Conservation (phyloP, 2,888 invertebrate genomes). For the Andrena bicolor region DNA sequence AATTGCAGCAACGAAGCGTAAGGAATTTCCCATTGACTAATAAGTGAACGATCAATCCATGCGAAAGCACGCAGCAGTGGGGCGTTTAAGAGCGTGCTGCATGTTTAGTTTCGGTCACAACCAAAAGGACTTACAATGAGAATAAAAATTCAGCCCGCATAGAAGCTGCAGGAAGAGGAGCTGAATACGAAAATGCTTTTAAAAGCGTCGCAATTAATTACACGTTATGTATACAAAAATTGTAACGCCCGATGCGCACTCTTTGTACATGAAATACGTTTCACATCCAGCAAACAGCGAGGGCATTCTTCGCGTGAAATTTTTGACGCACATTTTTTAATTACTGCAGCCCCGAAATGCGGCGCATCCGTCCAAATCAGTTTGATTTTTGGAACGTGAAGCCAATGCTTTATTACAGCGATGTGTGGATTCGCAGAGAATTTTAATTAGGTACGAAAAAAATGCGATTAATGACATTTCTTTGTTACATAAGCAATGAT, state of each 20-base stretch:
- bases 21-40: not conserved
- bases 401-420: too few relatives aligned
- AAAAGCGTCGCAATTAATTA: conserved; percentile 22
- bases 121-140: not conserved
- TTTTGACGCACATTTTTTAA: not conserved
- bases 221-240: not conserved
- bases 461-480: not conserved
- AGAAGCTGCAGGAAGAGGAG: conserved; percentile 10
- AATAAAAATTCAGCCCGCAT: conserved; percentile 9
- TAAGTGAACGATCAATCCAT: not conserved
- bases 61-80: not conserved
- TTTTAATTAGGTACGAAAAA: not conserved
- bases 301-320: conserved; percentile 4
- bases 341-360: not conserved
- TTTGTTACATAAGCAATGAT: too few relatives aligned
- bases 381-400: conserved; percentile 4
- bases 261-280: conserved; percentile 12
- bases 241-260: conserved; percentile 8
- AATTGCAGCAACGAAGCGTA: not conserved
- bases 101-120: not conserved
- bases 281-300: not conserved
- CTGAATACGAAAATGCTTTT: conserved; percentile 11
- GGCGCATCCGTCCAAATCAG: not conserved
- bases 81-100: not conserved
- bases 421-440: not conserved